A percentile compares a stretch with the other conserved stretches of the same genome.
phyloP scores from a whole-genome alignment of 2,888 invertebrate genomes.

The Drosophila ezoana region DNA sequence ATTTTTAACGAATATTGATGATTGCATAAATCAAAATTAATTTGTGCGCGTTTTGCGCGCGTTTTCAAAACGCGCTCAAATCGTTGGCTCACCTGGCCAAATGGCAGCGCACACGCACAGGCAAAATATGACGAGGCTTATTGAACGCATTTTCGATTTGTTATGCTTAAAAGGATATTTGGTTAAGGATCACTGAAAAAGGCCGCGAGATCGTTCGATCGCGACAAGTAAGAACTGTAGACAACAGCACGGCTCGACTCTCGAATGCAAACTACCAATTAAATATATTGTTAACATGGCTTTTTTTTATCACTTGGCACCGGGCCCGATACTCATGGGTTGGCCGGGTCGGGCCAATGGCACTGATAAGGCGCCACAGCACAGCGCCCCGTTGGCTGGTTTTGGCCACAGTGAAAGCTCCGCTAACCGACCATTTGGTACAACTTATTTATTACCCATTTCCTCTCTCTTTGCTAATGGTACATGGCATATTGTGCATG shows the following conservation, averaged over 20 bases:
- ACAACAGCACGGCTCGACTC: constrained; percentile 63
- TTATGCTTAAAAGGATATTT: constrained; percentile 15
- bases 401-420: background rate
- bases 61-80: constrained; percentile 25
- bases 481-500: too few relatives aligned
- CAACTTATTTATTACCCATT: too few relatives aligned
- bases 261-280: constrained; percentile 79
- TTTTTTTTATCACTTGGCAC: constrained; percentile 64
- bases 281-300: constrained; percentile 77
- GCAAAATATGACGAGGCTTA: constrained; percentile 38
- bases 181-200: constrained; percentile 5
- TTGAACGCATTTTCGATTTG: constrained; percentile 47
- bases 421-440: background rate
- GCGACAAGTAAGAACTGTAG: constrained; percentile 1
- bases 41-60: constrained; percentile 20
- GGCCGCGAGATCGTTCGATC: background rate
- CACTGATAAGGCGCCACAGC: constrained; percentile 55
- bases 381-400: constrained; percentile 41
- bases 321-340: constrained; percentile 22
- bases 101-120: constrained; percentile 39
- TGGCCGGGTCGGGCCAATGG: constrained; percentile 40
- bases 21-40: constrained; percentile 16
- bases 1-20: constrained; percentile 14
- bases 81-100: constrained; percentile 55
- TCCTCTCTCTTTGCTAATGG: background rate